Evolutionary conservation across 2,797 vertebrate genomes (phyloP).

Genomic region (Lepidocolaptes lacrymiger): DNA sequence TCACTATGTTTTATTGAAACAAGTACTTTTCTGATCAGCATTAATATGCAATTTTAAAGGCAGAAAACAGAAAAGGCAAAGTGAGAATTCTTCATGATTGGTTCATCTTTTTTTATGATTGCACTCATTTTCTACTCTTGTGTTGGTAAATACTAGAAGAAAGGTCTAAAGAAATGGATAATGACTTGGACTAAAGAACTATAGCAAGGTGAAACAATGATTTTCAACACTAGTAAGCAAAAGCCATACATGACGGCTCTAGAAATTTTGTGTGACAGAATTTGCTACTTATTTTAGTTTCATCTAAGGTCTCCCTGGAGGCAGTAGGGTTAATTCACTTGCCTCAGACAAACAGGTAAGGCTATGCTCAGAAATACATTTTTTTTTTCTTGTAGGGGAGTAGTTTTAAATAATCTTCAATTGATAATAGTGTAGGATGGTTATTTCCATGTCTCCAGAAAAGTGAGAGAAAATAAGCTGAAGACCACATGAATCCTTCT

Average conservation of each 20-base stretch:
- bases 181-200: neutral
- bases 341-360: neutral
- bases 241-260: rapidly evolving
- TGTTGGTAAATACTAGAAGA: neutral
- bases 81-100: neutral
- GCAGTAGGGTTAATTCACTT: neutral
- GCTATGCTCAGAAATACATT: neutral
- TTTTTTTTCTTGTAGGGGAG: neutral
- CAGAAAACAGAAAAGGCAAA: neutral
- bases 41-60: neutral
- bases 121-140: rapidly evolving
- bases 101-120: neutral
- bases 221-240: neutral
- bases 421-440: neutral
- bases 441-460: neutral
- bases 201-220: neutral
- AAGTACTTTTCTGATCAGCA: neutral
- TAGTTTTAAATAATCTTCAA: neutral
- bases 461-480: neutral
- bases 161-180: neutral
- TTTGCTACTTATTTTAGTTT: neutral
- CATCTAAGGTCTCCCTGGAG: neutral
- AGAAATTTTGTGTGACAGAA: neutral
- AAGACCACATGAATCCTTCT: neutral
- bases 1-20: neutral